Conservation (phyloP, 2,888 invertebrate genomes). For the Euphydryas editha region DNA sequence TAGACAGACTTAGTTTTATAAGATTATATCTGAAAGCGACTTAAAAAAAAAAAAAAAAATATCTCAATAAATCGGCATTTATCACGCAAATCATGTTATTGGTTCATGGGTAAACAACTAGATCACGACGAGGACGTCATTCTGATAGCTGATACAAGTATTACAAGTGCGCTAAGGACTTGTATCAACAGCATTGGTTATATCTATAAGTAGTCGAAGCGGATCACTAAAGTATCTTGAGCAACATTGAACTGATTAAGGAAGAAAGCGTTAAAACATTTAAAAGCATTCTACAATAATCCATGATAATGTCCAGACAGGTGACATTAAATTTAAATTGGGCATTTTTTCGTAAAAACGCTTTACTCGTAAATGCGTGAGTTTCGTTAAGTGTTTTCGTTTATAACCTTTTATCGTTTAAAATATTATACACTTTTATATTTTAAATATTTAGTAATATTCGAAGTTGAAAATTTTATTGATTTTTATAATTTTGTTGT, state of each 20-base stretch:
- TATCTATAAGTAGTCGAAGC: background rate
- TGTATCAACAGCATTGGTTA: background rate
- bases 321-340: slow-evolving; percentile 7
- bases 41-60: too few relatives aligned
- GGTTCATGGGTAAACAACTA: background rate
- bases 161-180: background rate
- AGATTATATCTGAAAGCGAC: too few relatives aligned
- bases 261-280: slow-evolving; percentile 16
- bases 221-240: slow-evolving; percentile 23
- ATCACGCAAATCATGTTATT: background rate
- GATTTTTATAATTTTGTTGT: too few relatives aligned
- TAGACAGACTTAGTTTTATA: too few relatives aligned
- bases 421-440: background rate
- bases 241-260: slow-evolving; percentile 20
- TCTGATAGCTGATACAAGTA: background rate
- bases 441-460: background rate
- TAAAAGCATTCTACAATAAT: slow-evolving; percentile 33
- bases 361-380: background rate
- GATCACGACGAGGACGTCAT: background rate
- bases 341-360: background rate
- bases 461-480: too few relatives aligned
- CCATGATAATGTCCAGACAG: slow-evolving; percentile 15
- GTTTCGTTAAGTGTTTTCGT: background rate
- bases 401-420: background rate
- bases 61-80: background rate